Evolutionary conservation across 2,888 invertebrate genomes (phyloP).

Genomic region (Branchellion lobata): DNA sequence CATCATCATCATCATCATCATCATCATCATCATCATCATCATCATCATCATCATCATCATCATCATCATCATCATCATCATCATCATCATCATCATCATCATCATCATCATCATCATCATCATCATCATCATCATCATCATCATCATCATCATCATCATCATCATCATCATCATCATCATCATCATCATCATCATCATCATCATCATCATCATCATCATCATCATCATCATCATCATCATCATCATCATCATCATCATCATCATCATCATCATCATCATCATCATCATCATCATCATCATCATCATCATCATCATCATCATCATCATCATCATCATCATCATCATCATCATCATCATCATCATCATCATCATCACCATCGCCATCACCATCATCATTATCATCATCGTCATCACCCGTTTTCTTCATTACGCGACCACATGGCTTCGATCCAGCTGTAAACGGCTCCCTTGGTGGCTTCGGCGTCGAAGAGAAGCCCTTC

Average conservation of each 20-base stretch:
- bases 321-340: constrained; percentile 7
- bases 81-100: background rate
- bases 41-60: background rate
- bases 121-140: background rate
- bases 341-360: constrained; percentile 31
- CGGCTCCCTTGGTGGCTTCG: constrained; percentile 56
- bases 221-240: constrained; percentile 20
- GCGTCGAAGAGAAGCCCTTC: constrained; percentile 58
- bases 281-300: background rate
- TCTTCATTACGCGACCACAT: constrained; percentile 47
- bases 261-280: constrained; percentile 4
- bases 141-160: background rate
- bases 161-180: constrained; percentile 19
- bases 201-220: constrained; percentile 20
- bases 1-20: constrained; percentile 52
- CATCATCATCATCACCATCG: constrained; percentile 28
- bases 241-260: background rate
- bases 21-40: constrained; percentile 42
- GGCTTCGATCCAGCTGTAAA: constrained; percentile 55
- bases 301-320: background rate
- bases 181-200: constrained; percentile 30
- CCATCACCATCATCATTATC: background rate
- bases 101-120: background rate
- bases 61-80: background rate
- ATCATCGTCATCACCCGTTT: background rate